Percentiles rank a stretch among this genome's conserved stretches.
Conservation (phyloP, 2,113 vertebrate species). For the Chlorocebus sabaeus region DNA sequence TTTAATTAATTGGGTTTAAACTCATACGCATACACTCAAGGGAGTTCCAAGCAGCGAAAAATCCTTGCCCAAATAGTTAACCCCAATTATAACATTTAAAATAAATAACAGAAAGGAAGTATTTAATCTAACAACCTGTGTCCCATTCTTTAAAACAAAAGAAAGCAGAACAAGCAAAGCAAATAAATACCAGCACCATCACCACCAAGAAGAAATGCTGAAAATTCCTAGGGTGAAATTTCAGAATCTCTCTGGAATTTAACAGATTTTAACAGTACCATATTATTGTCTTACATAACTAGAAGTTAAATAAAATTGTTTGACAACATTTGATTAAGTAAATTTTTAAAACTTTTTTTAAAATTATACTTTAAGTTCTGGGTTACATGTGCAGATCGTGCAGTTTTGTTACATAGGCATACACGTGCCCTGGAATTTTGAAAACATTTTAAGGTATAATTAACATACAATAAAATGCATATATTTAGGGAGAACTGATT, state of each 20-base stretch:
- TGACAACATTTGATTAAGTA: background rate
- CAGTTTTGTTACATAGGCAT: no score
- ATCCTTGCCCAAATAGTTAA: background rate
- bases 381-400: no score
- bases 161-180: background rate
- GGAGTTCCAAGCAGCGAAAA: background rate
- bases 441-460: background rate
- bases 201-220: background rate
- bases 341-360: background rate
- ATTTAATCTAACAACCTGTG: background rate
- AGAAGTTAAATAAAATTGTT: background rate
- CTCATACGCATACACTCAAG: background rate
- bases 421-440: background rate
- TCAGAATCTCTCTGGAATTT: background rate
- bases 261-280: background rate
- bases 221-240: background rate
- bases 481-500: background rate
- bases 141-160: constrained; percentile 2
- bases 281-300: background rate
- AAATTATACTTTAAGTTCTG: no score
- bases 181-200: background rate
- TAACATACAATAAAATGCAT: background rate
- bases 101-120: background rate
- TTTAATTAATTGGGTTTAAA: constrained; percentile 17
- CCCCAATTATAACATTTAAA: background rate